Base-by-base conservation (phyloP, 1,140 invertebrate genomes). In the Drosophila guanche region DNA sequence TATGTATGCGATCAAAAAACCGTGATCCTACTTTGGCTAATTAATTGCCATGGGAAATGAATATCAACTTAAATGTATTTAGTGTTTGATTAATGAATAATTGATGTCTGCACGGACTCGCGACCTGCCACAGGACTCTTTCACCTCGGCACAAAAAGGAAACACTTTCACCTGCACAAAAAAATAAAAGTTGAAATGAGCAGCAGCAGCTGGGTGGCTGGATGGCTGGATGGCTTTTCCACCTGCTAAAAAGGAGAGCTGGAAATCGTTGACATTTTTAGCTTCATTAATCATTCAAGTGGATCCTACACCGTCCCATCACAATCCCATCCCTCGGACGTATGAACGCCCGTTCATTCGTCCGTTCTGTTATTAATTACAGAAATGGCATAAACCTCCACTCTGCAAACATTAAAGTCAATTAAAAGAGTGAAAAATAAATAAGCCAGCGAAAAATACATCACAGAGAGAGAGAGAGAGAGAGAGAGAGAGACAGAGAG, bases 31-130 rank as follows among this genome's bases (percentile, higher is more conserved):
- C 72, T 76, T 76, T 41, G 45, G 61, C 54, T 76, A 76, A 76
- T 76, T 76, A 76, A 76, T 76, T 59, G 71, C 61, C 43, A 50
- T 51, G 55, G 55, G 62, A 75, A 75, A 76, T 76, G 67, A 75
- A 75, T 76, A 68, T 67, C 71, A 76, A 76, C 72, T 76, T 59
- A 75, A 75, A 75, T 75, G 71, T 75, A 75, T 75, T 75, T 75
- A 75, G 72, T 76, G 71, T 75, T 37, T 75, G 71, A 75, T 75
- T 75, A 76, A 76, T 76, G 72, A 48, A 56, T 75, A 75, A 76
- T 76, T 75, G 62, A 76, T 75, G 72, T 20, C 62, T 56, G 29
- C 46, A n/a, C 42, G 20, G 40, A 41, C 27, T 16, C 52, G 8
- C 45, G 54, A 33, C 62, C 48, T 65, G 43, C 51, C 50, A 27